phyloP scores from a whole-genome alignment of 2,113 vertebrate species.

The Euleptes europaea region DNA sequence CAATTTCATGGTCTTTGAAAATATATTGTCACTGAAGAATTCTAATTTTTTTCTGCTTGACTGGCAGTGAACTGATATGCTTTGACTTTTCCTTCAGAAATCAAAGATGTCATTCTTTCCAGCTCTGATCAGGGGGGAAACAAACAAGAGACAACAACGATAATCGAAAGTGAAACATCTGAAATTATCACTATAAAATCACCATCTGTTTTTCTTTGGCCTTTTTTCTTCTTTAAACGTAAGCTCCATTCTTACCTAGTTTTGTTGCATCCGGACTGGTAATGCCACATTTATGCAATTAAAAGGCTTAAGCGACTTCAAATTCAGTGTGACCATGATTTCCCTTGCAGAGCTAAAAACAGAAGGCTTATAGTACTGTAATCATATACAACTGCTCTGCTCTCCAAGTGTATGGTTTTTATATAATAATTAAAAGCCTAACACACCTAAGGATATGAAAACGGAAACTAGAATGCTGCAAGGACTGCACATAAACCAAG shows the following conservation, averaged over 20 bases:
- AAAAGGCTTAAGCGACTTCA: constrained; percentile 6
- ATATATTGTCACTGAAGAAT: neutral
- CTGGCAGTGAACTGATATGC: constrained; percentile 22
- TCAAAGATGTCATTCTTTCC: constrained; percentile 5
- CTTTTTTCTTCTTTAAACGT: constrained; percentile 18
- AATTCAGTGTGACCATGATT: constrained; percentile 18
- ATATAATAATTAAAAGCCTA: neutral
- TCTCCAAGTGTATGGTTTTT: constrained; percentile 3
- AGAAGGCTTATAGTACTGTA: neutral
- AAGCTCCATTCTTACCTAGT: constrained; percentile 1
- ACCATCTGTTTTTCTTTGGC: constrained; percentile 16
- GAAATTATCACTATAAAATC: neutral
- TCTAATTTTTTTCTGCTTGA: constrained; percentile 35
- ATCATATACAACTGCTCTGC: constrained; percentile 14
- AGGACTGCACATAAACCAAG: too few relatives aligned
- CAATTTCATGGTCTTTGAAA: too few relatives aligned
- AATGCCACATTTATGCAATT: neutral
- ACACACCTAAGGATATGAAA: too few relatives aligned
- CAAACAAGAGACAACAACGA: too few relatives aligned
- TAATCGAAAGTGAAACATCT: constrained; percentile 18
- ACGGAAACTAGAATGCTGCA: too few relatives aligned
- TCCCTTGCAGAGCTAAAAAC: neutral
- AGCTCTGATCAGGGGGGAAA: constrained; percentile 11
- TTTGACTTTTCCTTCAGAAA: constrained; percentile 40
- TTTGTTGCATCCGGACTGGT: neutral